Base-by-base conservation (phyloP, 1,140 invertebrate genomes). In the Orchesella cincta region DNA sequence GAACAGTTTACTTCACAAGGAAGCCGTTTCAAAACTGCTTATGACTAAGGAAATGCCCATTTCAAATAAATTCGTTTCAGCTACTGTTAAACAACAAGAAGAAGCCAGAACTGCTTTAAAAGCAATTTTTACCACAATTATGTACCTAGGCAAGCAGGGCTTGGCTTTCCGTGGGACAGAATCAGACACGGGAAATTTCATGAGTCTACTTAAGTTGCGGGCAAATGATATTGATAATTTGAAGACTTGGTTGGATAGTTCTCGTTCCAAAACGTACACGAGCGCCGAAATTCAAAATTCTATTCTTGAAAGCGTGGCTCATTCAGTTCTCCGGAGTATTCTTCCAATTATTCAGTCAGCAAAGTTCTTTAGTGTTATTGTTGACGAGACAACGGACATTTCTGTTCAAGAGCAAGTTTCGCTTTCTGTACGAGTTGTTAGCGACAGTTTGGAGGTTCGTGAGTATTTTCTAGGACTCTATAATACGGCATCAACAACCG, bases 391-490 rank as follows among this genome's bases (percentile, higher is more conserved):
- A 8, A 57, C 74, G 3, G 74, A 75, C 31, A 14, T 62, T 12
- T 75, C 74, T 29, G 52, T 20, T 29, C 16, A 75, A 3, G 74
- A 75, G 52, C 74, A 75, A 34, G 29, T 75, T 3, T 29, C 23
- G 12, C 2, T 75, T 62, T 75, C 34, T 26, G 26, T 75, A 5
- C 18, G 74, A 20, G 2, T 52, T 62, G 74, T 75, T 5, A 62
- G 33, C 31, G 26, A 75, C 5, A 1, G 62, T 14, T 31, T 75
- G 29, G 39, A 54, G 1, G 1, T 28, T 3, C 16, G 62, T 8
- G 74, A 75, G 33, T 46, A 29, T 54, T 75, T 75, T 14, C 33
- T 75, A 33, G 74, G 74, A 26, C 20, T 75, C 14, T 75, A 75
- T 54, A 20, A 75, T 23, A 52, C 31, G 18, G 33, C 28, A 26